phyloP scores from a whole-genome alignment of 1,140 invertebrate species.

The Onthophagus taurus region DNA sequence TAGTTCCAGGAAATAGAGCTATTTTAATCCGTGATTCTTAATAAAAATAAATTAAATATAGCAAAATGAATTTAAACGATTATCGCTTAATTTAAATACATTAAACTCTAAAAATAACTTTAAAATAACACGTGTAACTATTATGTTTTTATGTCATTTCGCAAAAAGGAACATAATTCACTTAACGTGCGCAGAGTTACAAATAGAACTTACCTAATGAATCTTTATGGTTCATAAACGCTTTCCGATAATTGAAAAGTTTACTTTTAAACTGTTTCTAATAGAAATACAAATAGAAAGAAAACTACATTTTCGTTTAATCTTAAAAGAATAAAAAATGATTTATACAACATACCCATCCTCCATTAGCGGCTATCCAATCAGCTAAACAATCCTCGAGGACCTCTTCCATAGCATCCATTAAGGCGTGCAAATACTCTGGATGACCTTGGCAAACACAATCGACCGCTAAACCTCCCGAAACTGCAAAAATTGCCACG shows the following conservation, averaged over 20 bases:
- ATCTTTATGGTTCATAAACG: background rate
- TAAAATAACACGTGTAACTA: too few species aligned
- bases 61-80: too few species aligned
- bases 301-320: background rate
- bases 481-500: constrained; percentile 55
- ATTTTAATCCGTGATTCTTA: too few species aligned
- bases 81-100: too few species aligned
- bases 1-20: too few species aligned
- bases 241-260: background rate
- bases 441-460: constrained; percentile 55
- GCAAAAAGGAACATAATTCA: background rate
- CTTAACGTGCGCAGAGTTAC: background rate
- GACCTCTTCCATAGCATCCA: constrained; percentile 50
- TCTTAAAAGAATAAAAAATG: background rate
- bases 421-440: constrained; percentile 52
- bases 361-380: constrained; percentile 62
- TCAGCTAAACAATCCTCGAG: constrained; percentile 55
- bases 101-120: too few species aligned
- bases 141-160: too few species aligned
- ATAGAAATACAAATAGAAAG: background rate
- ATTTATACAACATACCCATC: constrained; percentile 52
- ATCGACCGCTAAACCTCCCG: constrained; percentile 59
- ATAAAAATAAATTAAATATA: too few species aligned
- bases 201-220: background rate
- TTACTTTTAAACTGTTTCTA: background rate